These are phyloP conservation scores for Vidua macroura DNA, from an alignment of 2,113 vertebrate genomes.

Conservation along the genomic window DNA sequence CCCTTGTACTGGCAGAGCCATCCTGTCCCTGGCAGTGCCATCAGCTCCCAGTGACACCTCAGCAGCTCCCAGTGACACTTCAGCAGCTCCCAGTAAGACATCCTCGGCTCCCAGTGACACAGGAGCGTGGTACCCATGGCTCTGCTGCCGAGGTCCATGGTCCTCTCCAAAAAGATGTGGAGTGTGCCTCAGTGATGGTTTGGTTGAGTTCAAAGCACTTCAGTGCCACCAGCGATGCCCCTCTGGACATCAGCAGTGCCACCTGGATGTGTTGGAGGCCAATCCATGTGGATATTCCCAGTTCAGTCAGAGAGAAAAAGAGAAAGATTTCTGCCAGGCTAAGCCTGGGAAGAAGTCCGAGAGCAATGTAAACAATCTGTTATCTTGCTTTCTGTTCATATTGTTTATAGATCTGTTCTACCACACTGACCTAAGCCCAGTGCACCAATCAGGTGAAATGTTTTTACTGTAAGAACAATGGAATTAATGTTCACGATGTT, in stretches of 20 bases:
- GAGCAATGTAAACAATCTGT: no score
- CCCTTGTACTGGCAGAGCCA: not conserved
- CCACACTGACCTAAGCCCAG: no score
- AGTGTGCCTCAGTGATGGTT: fast-evolving
- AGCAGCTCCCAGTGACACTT: not conserved
- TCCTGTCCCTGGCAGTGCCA: not conserved
- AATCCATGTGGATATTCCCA: no score
- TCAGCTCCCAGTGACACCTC: not conserved
- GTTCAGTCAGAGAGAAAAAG: no score
- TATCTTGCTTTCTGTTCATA: no score
- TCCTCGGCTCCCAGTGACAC: not conserved
- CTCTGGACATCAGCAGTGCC: not conserved
- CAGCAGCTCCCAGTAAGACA: not conserved
- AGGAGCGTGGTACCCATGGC: fast-evolving
- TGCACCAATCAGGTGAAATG: no score
- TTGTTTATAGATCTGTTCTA: no score
- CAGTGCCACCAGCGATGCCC: fast-evolving
- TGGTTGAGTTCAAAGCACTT: not conserved
- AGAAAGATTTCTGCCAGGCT: no score
- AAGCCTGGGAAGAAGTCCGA: no score
- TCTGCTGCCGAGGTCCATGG: not conserved
- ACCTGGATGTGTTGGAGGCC: fast-evolving
- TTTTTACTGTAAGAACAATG: no score
- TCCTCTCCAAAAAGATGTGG: not conserved
- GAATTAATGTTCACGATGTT: no score